A percentile compares a stretch with the other conserved stretches of the same genome.
phyloP scores from a whole-genome alignment of 2,888 invertebrate genomes.

The Ischnus inquisitorius region DNA sequence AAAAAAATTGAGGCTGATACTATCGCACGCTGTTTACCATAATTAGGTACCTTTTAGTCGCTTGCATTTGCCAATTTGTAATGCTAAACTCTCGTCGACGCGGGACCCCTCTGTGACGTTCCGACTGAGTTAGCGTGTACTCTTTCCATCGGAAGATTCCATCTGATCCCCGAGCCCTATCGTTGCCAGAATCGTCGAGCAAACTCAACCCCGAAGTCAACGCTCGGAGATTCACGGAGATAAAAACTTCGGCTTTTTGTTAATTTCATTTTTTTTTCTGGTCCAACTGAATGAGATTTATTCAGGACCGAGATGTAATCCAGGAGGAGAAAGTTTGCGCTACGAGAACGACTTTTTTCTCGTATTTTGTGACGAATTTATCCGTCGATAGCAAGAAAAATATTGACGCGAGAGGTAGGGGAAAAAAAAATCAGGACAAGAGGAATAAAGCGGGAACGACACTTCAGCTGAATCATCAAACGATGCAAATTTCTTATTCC shows the following conservation, averaged over 20 bases:
- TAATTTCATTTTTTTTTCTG: neutral
- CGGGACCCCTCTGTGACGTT: conserved; percentile 12
- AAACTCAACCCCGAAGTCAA: neutral
- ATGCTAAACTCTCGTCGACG: conserved; percentile 37
- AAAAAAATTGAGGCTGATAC: conserved; percentile 12
- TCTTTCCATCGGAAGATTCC: neutral
- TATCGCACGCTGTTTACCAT: conserved; percentile 49
- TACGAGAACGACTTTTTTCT: neutral
- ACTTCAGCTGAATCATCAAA: neutral
- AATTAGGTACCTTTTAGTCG: conserved; percentile 33
- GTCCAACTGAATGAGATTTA: neutral
- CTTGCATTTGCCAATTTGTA: conserved; percentile 29
- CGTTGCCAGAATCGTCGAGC: neutral
- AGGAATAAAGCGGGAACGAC: neutral
- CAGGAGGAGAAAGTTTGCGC: neutral
- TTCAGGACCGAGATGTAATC: neutral
- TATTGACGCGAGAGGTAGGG: neutral
- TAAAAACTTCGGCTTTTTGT: neutral
- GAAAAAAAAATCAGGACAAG: neutral
- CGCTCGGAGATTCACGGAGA: neutral
- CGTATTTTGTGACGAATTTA: neutral
- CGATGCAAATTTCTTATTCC: neutral
- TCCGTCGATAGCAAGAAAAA: neutral
- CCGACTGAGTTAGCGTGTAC: conserved; percentile 6
- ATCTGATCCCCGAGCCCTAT: neutral